Percentiles rank a stretch among this genome's conserved stretches.
These are phyloP conservation scores for Dermolepida albohirtum DNA, from an alignment of 2,888 invertebrate genomes.

Conservation along the genomic window DNA sequence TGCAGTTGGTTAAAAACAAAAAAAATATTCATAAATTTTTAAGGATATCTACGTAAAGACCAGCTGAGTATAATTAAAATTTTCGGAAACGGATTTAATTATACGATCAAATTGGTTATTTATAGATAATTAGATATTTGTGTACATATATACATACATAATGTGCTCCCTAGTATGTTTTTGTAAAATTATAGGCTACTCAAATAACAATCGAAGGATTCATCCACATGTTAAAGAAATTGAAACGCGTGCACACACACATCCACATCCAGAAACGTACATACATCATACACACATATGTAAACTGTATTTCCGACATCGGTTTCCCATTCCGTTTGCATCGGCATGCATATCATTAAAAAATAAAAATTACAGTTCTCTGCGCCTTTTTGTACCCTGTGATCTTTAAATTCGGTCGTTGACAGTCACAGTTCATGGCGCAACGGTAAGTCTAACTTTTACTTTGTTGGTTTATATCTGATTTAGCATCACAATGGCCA, in stretches of 20 bases:
- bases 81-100: constrained; percentile 27
- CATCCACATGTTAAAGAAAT: constrained; percentile 55
- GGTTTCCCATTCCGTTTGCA: constrained; percentile 55
- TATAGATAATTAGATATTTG: too few species aligned
- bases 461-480: constrained; percentile 49
- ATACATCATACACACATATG: not conserved
- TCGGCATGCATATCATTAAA: constrained; percentile 58
- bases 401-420: constrained; percentile 59
- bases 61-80: not conserved
- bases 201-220: constrained; percentile 21
- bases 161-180: too few species aligned
- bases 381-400: constrained; percentile 52
- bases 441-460: constrained; percentile 45
- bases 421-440: constrained; percentile 58
- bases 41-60: too few species aligned
- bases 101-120: too few species aligned
- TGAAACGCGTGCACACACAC: constrained; percentile 41
- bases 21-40: too few species aligned
- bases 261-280: too few species aligned
- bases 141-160: too few species aligned
- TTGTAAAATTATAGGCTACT: too few species aligned
- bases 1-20: too few species aligned
- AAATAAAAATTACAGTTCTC: constrained; percentile 53
- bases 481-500: constrained; percentile 54
- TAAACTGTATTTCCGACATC: constrained; percentile 51